A percentile compares a stretch with the other conserved stretches of the same genome.
These are phyloP conservation scores for Globodera rostochiensis DNA, from an alignment of 1,140 invertebrate genomes.

Conservation along the genomic window DNA sequence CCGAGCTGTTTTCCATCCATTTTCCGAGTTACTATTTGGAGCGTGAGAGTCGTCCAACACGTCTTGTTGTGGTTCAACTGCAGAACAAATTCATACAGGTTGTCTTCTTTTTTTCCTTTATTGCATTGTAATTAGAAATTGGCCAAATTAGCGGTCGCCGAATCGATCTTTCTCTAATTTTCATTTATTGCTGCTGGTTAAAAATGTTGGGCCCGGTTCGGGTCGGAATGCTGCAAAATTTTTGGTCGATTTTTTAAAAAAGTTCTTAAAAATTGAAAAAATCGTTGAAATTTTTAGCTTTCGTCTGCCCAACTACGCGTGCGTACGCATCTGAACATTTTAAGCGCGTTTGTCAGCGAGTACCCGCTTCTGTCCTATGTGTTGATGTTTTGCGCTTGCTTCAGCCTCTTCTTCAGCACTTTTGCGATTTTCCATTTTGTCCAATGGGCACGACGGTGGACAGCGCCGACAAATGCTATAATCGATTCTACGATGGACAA, in stretches of 20 bases:
- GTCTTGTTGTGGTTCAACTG: constrained; percentile 32
- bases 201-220: no score
- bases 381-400: constrained; percentile 21
- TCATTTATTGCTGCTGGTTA: no score
- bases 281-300: constrained; percentile 21
- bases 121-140: neutral
- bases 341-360: constrained; percentile 27
- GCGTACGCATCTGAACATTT: constrained; percentile 21
- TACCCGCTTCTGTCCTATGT: constrained; percentile 30
- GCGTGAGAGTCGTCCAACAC: constrained; percentile 16
- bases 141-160: neutral
- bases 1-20: constrained; percentile 29
- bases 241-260: constrained; percentile 4
- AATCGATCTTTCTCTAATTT: neutral
- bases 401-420: constrained; percentile 20
- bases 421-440: constrained; percentile 21
- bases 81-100: constrained; percentile 49
- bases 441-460: neutral
- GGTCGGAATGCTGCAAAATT: neutral
- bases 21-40: constrained; percentile 42
- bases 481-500: neutral
- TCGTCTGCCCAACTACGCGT: constrained; percentile 26
- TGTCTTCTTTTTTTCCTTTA: neutral
- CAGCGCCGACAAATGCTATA: neutral
- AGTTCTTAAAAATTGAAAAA: neutral